Evolutionary conservation across 92 coral and sea anemone genomes (phyloP), one percentile per base, ranked within the genome.

Genomic region (Plumapathes pennacea): DNA sequence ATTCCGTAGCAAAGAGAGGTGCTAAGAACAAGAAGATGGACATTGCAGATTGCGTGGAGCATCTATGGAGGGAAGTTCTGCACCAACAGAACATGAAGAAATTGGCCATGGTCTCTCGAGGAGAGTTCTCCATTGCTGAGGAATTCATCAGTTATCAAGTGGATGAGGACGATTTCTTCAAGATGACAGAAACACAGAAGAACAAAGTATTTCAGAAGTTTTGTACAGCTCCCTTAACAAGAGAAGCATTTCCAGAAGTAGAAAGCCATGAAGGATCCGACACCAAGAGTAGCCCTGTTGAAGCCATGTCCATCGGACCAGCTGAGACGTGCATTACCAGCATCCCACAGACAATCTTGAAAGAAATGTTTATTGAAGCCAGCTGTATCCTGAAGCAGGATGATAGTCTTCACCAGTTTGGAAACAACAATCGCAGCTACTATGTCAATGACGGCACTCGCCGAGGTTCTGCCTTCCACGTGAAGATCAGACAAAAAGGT

Each of bases 71-170:
- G 28, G 67, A 66, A 27, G 67, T 66, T 4, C 24, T 29, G 21
- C 17, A 66, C 27, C 50, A 66, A 34, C 74, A 65, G 14, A 52
- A 49, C 48, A 52, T 52, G 67, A 65, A 52, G 62, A 65, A 65
- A 26, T 47, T 52, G 28, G 74, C 48, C 8, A 54, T 66, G 74
- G 31, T 44, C 28, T 60, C 62, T 20, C 67, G 74, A 15, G 64
- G 67, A 11, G 67, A 60, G 19, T 47, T 60, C 7, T 38, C 32
- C 5, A 39, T 60, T 14, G 14, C n/a, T n/a, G n/a, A n/a, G n/a
- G n/a, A n/a, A n/a, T 39, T 39, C 23, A 42, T 25, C 7, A 3
- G 51, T 12, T 42, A 36, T 12, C 27, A 36, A 31, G 28, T 60
- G 1, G 32, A 60, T 10, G 56, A 60, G 9, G 32, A 60, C 25